A percentile compares a stretch with the other conserved stretches of the same genome.
These are phyloP conservation scores for Pseudoips prasinana DNA, from an alignment of 2,888 invertebrate species.

Conservation along the genomic window DNA sequence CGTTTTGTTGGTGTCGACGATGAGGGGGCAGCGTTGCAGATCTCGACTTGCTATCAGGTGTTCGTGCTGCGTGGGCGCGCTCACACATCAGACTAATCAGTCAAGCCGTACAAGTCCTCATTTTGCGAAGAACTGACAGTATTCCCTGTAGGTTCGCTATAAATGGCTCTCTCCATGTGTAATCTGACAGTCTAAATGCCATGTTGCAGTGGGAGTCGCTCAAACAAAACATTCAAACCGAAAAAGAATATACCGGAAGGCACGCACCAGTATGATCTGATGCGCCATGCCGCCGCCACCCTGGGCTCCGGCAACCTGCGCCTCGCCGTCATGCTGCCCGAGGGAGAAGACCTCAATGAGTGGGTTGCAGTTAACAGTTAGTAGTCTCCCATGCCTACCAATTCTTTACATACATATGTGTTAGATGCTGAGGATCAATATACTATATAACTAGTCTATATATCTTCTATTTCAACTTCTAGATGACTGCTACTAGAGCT, in stretches of 20 bases:
- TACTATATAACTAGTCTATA: too few relatives aligned
- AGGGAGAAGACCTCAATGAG: constrained; percentile 99
- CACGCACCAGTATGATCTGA: constrained; percentile 98
- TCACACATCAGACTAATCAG: neutral
- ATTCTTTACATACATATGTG: too few relatives aligned
- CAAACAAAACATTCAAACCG: constrained; percentile 98
- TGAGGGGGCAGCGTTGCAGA: neutral
- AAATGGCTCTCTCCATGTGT: too few relatives aligned
- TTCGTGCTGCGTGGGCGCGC: neutral
- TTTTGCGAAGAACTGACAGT: too few relatives aligned
- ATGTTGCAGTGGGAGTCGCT: constrained; percentile 89
- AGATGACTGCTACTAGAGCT: too few relatives aligned
- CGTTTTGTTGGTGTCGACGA: constrained; percentile 12
- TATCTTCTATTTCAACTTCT: too few relatives aligned
- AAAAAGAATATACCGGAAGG: constrained; percentile 99
- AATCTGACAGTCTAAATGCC: too few relatives aligned
- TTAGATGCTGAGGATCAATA: too few relatives aligned
- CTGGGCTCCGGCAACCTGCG: constrained; percentile 98
- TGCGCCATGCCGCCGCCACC: constrained; percentile 99
- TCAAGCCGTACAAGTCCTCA: too few relatives aligned
- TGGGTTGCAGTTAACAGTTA: constrained; percentile 99
- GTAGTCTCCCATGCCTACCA: constrained; percentile 58
- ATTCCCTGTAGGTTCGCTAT: too few relatives aligned
- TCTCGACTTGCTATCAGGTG: too few relatives aligned
- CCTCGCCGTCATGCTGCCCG: constrained; percentile 97